Base-by-base conservation (phyloP, 2,797 vertebrate species). In the Sebastes glaucus region DNA sequence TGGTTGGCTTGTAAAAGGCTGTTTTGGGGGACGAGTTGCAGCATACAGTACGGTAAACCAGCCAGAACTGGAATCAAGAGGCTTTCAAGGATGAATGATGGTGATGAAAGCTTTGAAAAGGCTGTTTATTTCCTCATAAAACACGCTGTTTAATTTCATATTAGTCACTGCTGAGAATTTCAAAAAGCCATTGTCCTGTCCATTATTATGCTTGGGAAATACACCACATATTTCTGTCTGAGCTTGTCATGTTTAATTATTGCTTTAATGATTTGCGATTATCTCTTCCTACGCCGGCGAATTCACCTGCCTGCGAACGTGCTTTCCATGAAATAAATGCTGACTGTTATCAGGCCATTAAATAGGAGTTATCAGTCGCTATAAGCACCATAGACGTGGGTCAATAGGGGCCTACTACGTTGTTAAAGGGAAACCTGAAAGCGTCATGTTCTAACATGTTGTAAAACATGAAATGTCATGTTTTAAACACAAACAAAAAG, bases 111-210 rank as follows among this genome's bases (percentile, higher is more conserved):
- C 82, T 80, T 82, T 82, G 66, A 80, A 87, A 88, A 68, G 60
- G 59, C n/a, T 23, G 74, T 89, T 86, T 88, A 81, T 84, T 79
- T 70, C 63, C 74, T 75, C 78, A 35, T 85, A 80, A 85, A 91
- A 87, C 71, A 76, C 78, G 80, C 62, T 56, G 71, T 86, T 85
- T 87, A 68, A 88, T 88, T 79, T 88, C 59, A 71, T 57, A 88
- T 81, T 86, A 82, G 80, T 78, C 82, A 81, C 81, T 82, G 84
- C 67, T 42, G 77, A 80, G 74, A 82, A 74, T 87, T 89, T 87
- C n/a, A 86, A 85, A 53, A 84, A 89, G 83, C 69, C 30, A 74
- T 86, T 89, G 87, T 89, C 74, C 70, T 52, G 74, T 80, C 74
- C 53, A 74, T 92, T 83, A 84, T 83, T 72, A 81, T 77, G 72